A percentile compares a stretch with the other conserved stretches of the same genome.
phyloP scores from a whole-genome alignment of 2,888 invertebrate genomes.

The Melangyna quadrimaculata region DNA sequence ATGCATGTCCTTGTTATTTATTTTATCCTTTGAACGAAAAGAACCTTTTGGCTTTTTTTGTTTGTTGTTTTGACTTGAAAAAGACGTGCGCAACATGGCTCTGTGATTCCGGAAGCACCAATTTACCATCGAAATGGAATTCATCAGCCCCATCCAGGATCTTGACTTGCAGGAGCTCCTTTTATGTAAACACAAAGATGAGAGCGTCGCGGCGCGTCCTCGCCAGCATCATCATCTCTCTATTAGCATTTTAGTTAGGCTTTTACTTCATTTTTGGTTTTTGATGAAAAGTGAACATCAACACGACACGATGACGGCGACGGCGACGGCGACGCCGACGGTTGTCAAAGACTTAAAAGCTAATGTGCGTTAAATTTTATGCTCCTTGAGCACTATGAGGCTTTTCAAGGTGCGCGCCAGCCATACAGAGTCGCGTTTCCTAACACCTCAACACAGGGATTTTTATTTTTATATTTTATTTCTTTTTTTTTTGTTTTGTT shows the following conservation, averaged over 20 bases:
- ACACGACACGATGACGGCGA: too few relatives aligned
- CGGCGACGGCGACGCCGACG: background rate
- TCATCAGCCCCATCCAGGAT: constrained; percentile 9
- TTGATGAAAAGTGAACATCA: constrained; percentile 9
- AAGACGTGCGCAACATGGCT: constrained; percentile 20
- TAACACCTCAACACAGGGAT: constrained; percentile 57
- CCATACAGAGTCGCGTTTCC: constrained; percentile 45
- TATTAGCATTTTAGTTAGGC: constrained; percentile 39
- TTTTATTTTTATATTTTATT: background rate
- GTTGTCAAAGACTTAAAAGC: constrained; percentile 61
- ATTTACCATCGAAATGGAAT: constrained; percentile 50
- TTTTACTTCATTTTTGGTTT: background rate
- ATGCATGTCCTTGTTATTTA: constrained; percentile 44
- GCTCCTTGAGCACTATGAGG: constrained; percentile 58
- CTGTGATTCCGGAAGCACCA: constrained; percentile 30
- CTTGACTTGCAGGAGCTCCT: constrained; percentile 60
- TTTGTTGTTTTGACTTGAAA: background rate
- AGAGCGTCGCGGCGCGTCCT: constrained; percentile 42
- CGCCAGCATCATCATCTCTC: constrained; percentile 25
- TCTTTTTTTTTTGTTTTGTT: too few relatives aligned
- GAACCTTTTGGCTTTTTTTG: background rate
- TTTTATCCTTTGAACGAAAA: constrained; percentile 20
- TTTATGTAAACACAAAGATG: constrained; percentile 48
- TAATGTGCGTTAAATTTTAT: constrained; percentile 68
- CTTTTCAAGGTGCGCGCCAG: constrained; percentile 63